phyloP scores from a whole-genome alignment of 2,797 vertebrate species.

The Masticophis lateralis region DNA sequence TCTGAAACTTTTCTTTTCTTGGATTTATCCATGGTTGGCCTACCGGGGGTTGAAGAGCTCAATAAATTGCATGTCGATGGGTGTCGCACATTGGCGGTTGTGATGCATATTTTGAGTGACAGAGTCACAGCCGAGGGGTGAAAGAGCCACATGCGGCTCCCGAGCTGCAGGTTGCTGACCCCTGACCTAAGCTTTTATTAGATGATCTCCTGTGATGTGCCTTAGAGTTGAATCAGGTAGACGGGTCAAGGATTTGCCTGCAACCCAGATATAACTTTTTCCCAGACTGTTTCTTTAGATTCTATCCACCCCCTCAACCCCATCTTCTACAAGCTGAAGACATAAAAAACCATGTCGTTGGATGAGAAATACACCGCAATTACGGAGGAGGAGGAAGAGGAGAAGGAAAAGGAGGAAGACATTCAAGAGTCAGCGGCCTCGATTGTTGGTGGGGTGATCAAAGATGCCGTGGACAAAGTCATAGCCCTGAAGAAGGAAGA shows the following conservation, averaged over 20 bases:
- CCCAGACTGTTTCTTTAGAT: background rate
- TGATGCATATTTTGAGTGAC: no score
- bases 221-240: background rate
- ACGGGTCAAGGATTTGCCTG: background rate
- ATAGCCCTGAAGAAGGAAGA: background rate
- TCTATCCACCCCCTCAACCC: background rate
- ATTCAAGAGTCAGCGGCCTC: background rate
- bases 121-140: no score
- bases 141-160: no score
- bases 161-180: no score
- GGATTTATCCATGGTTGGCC: no score
- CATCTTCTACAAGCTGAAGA: slow-evolving; percentile 29
- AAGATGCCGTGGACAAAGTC: background rate
- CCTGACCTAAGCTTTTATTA: background rate
- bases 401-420: background rate
- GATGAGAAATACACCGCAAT: background rate
- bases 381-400: background rate
- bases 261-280: no score
- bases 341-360: slow-evolving; percentile 6
- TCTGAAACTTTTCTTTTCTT: no score
- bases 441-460: slow-evolving; percentile 39
- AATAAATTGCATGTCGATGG: no score
- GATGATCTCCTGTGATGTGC: background rate
- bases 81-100: no score
- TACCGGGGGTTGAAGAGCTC: no score